Base-by-base conservation (phyloP, 2,797 vertebrate genomes). In the Microtus agrestis region DNA sequence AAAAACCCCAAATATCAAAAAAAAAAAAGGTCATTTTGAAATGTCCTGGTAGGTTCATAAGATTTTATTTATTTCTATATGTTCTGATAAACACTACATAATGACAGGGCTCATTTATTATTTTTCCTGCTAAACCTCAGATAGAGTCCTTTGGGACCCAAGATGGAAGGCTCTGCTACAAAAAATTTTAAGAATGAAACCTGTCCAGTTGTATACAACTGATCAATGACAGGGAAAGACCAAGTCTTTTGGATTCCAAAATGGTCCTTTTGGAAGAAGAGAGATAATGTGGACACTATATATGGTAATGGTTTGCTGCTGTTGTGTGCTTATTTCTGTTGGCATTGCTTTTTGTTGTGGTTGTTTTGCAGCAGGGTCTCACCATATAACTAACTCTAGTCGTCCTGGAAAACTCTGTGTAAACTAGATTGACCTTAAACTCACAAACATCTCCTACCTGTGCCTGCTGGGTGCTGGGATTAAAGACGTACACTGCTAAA, bases 51-150 rank as follows among this genome's bases (percentile, higher is more conserved):
- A n/a, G 95, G 73, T 40, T 94, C 74, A 89, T n/a, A 1, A 59
- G 43, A 25, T 74, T 94, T 95, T 23, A 56, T 87, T 92, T 90
- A 13, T 84, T 93, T 91, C 59, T 84, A 34, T 71, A 27, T 84
- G 65, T 96, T 74, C 51, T 84, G 11, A 90, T 77, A 92, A 84
- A 88, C 15, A 48, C 46, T 85, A 6, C 4, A 10, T 56, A n/a
- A 40, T 77, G 54, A 79, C 43, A 76, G 80, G 54, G 65, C 15
- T 82, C 61, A 88, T 79, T 93, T 76, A 74, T 78, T 89, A 88
- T 87, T 74, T 82, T 82, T 54, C 19, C 51, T 88, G 12, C 76
- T 77, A 95, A 92, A 21, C 31, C 85, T n/a, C 37, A 88, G 21
- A 87, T 61, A 78, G 40, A 65, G 31, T 87, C 51, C 8, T 93